Base-by-base conservation (phyloP, 2,113 vertebrate species). In the Pygathrix nemaeus region DNA sequence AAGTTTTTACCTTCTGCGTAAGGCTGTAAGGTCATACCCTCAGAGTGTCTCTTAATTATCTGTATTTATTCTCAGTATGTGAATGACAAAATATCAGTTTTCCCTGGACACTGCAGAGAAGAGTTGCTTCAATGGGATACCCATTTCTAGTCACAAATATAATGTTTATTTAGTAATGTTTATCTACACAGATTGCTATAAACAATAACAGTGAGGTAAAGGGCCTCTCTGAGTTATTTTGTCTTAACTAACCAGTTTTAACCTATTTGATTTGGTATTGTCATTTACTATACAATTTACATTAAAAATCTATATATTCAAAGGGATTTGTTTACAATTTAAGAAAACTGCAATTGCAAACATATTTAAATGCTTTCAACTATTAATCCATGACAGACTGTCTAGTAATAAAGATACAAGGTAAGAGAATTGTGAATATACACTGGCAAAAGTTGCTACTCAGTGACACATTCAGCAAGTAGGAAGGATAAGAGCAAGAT, bases 141-240 rank as follows among this genome's bases (percentile, higher is more conserved):
- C 80, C 92, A 59, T 88, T 98, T 98, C 78, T 98, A 97, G 92
- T 96, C 96, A 98, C 70, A 98, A 98, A 98, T 61, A 92, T 93
- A 93, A 78, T 93, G 59, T 98, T 98, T 99, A 98, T 98, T 98
- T 92, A 93, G 89, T 86, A 97, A 94, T 94, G 97, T 98, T 98
- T 98, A 90, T 94, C 97, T 97, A 97, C 92, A 97, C 76, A 95
- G 80, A 89, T 73, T 93, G n/a, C 21, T 90, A 4, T 85, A 89
- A 98, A 97, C 93, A 98, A 88, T 70, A 89, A 96, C 95, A 85
- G 23, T 8, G 0, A 93, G 85, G 61, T 66, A 96, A 93, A 88
- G 83, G 73, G 27, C 17, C 90, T 96, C 94, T 95, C 91, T 90
- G 75, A 97, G 81, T 43, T 78, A 25, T 97, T 97, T 93, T 92